Evolutionary conservation across 2,888 invertebrate species (phyloP).

Genomic region (Euspilapteryx auroguttella): DNA sequence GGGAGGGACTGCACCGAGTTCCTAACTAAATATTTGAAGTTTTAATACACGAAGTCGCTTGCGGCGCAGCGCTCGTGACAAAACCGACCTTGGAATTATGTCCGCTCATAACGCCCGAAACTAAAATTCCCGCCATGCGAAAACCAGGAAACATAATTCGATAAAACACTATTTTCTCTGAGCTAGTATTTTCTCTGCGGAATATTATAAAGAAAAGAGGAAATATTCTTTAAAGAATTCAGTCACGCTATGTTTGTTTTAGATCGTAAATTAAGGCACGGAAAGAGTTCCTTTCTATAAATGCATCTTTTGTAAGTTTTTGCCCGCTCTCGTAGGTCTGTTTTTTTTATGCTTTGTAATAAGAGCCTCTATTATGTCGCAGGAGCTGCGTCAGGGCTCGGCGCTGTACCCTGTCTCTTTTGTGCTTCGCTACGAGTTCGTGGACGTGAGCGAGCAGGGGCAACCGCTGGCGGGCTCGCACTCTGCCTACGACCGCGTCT

Average conservation of each 20-base stretch:
- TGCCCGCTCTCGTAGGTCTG: too few species aligned
- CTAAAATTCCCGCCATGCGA: background rate
- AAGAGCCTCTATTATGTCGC: too few species aligned
- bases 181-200: too few species aligned
- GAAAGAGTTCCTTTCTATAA: too few species aligned
- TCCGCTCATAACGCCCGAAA: slow-evolving; percentile 7
- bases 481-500: slow-evolving; percentile 67
- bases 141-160: too few species aligned
- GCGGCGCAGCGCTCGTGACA: slow-evolving; percentile 12
- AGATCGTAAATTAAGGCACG: too few species aligned
- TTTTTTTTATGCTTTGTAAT: too few species aligned
- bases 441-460: slow-evolving; percentile 72
- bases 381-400: slow-evolving; percentile 74
- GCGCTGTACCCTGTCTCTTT: slow-evolving; percentile 78
- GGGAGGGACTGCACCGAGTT: slow-evolving; percentile 41
- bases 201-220: too few species aligned
- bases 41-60: slow-evolving; percentile 26
- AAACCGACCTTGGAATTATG: slow-evolving; percentile 16
- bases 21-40: slow-evolving; percentile 54
- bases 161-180: too few species aligned
- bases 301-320: too few species aligned
- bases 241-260: too few species aligned
- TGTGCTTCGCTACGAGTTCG: slow-evolving; percentile 80
- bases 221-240: too few species aligned
- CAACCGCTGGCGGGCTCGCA: slow-evolving; percentile 58